Base-by-base conservation (phyloP, 2,888 invertebrate species). In the Morpho achilles region DNA sequence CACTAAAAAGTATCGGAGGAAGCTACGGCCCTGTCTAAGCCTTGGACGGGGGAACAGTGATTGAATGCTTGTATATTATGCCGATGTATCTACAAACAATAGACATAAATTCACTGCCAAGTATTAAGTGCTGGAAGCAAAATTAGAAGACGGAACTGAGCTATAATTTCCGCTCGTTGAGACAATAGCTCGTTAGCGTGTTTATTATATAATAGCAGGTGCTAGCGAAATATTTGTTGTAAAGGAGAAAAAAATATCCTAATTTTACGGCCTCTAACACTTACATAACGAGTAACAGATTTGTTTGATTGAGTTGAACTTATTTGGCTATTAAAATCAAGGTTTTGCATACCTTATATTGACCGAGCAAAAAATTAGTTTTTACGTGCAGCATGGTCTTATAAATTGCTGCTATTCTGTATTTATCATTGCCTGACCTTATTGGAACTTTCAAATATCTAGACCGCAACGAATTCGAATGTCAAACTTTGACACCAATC, bases 1-100 rank as follows among this genome's bases (percentile, higher is more conserved):
- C 67, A 66, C 70, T 76, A 74, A 79, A 82, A 81, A 81, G 80
- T 82, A 76, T 76, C 75, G 68, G 75, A 80, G 82, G 88, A 83
- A 87, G 77, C 81, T 70, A 73, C 75, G 83, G 78, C 72, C 82
- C 74, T 77, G 77, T 82, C 80, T 75, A 74, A 79, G 75, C 87
- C 87, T 87, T 87, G 87, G 85, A 79, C 80, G 75, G 77, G 67
- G 79, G 80, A 82, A 79, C 79, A 75, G 74, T 71, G 73, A 72
- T 69, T 66, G 68, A 72, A 66, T 62, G 56, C 58, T 56, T 44
- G 64, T 64, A 66, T 64, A 56, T 55, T 32, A 53, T 60, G 46
- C 61, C 61, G 57, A 63, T 64, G 57, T 59, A 62, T 66, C 64
- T 63, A 62, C 62, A 70, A 70, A 73, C 69, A 70, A 70, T 70